Evolutionary conservation across 2,888 invertebrate genomes (phyloP).

Genomic region (Eristalis intricaria): DNA sequence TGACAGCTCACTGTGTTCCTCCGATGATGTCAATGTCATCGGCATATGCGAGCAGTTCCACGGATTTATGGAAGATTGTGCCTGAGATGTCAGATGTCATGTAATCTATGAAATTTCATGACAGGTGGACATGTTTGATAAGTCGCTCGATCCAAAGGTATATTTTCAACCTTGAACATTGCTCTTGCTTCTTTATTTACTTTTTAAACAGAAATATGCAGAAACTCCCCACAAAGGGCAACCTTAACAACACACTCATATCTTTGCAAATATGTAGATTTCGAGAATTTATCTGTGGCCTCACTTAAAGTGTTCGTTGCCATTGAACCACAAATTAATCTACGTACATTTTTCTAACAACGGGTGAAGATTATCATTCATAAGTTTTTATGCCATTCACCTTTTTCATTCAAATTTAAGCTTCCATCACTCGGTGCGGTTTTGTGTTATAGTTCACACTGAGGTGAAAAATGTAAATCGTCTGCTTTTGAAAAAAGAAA

Average conservation of each 20-base stretch:
- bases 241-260: not conserved
- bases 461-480: not conserved
- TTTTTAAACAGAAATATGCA: not conserved
- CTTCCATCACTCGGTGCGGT: not conserved
- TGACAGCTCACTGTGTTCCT: too few species aligned
- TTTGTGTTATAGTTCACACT: not conserved
- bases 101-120: too few species aligned
- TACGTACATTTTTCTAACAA: not conserved
- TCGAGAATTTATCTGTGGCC: not conserved
- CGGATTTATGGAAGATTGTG: too few species aligned
- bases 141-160: too few species aligned
- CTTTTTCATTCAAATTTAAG: not conserved
- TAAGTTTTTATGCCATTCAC: not conserved
- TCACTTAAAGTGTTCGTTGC: not conserved
- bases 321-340: not conserved
- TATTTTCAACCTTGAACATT: too few species aligned
- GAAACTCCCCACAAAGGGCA: not conserved
- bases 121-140: too few species aligned
- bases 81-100: too few species aligned
- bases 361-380: not conserved
- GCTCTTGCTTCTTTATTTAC: too few species aligned
- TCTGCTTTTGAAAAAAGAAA: not conserved
- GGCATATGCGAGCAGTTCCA: too few species aligned
- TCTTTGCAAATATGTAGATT: not conserved
- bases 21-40: too few species aligned